Conservation (phyloP, 1,140 invertebrate genomes). For the Cydia splendana region DNA sequence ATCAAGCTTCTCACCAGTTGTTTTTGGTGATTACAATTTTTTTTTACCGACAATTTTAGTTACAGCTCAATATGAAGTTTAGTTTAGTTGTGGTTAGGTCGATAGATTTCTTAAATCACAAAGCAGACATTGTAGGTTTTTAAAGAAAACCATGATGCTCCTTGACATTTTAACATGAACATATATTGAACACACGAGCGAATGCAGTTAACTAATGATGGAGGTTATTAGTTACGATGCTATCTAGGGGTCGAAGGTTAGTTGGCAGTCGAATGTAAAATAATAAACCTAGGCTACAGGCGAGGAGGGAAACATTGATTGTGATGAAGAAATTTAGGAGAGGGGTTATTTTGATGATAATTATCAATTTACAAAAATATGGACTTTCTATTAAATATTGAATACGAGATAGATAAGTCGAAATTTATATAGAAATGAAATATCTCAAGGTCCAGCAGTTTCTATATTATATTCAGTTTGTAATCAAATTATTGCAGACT, state of each 20-base stretch:
- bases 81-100: too few species aligned
- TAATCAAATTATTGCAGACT: too few species aligned
- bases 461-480: too few species aligned
- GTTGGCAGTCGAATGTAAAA: slow-evolving; percentile 28
- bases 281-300: slow-evolving; percentile 22
- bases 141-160: neutral
- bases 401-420: neutral
- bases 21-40: too few species aligned
- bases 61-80: too few species aligned
- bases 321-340: slow-evolving; percentile 12
- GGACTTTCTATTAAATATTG: too few species aligned
- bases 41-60: too few species aligned
- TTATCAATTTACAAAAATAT: neutral
- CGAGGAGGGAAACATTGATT: neutral
- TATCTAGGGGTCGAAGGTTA: slow-evolving; percentile 21
- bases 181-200: slow-evolving; percentile 15
- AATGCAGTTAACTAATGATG: slow-evolving; percentile 27
- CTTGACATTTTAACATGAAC: slow-evolving; percentile 21
- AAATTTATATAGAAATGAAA: too few species aligned
- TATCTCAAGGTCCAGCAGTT: too few species aligned
- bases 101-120: too few species aligned
- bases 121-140: neutral
- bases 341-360: neutral
- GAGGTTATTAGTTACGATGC: slow-evolving; percentile 21
- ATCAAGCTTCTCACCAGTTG: too few species aligned